phyloP scores from a whole-genome alignment of 2,113 vertebrate genomes.

The Anhinga anhinga region DNA sequence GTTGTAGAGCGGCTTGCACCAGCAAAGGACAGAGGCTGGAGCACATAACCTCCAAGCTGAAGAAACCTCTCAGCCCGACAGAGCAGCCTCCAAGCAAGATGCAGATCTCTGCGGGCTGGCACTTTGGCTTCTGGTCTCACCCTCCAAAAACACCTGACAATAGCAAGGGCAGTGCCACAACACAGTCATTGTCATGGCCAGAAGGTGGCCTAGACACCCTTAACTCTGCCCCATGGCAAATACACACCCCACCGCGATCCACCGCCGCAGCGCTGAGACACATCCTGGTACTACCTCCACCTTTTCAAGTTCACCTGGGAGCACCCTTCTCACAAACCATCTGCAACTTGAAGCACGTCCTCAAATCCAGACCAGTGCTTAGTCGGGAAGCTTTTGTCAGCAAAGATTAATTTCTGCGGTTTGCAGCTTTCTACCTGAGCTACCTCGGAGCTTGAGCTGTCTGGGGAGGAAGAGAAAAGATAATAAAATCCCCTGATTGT shows the following conservation, averaged over 20 bases:
- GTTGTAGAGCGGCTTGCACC: not conserved
- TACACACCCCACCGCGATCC: accelerated
- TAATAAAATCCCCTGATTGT: constrained; percentile 46
- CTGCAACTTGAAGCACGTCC: not conserved
- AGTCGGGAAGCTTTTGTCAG: constrained; percentile 38
- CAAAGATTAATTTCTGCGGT: constrained; percentile 51
- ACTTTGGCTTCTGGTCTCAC: not conserved
- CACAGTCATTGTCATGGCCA: not conserved
- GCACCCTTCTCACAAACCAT: accelerated
- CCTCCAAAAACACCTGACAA: not conserved
- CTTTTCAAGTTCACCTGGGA: not conserved
- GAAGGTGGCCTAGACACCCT: not conserved
- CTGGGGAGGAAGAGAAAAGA: constrained; percentile 44
- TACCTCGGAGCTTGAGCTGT: constrained; percentile 18
- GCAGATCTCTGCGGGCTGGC: not conserved
- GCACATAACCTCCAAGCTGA: not conserved
- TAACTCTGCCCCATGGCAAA: accelerated
- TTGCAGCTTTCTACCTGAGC: constrained; percentile 63
- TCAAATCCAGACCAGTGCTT: constrained; percentile 24
- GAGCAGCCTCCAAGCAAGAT: not conserved
- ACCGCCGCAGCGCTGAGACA: not conserved
- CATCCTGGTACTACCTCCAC: not conserved
- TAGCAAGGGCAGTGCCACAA: not conserved
- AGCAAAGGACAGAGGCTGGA: not conserved
- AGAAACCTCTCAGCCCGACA: not conserved